Percentiles rank a stretch among this genome's conserved stretches.
Conservation (phyloP, 2,797 vertebrate genomes). For the Fistularia commersonii region DNA sequence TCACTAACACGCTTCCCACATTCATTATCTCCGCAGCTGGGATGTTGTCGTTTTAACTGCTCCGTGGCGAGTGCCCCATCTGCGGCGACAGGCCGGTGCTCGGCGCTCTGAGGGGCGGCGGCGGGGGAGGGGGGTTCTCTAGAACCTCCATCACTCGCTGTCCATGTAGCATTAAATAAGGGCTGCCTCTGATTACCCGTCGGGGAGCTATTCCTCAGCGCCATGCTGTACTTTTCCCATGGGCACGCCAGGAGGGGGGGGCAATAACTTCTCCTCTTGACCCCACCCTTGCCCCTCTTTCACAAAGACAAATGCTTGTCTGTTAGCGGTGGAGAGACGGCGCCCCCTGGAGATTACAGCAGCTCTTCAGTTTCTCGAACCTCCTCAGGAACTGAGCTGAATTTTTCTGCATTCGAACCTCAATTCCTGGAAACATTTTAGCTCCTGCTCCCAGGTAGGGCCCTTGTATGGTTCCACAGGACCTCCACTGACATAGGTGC, state of each 20-base stretch:
- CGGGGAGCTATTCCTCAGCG: slow-evolving; percentile 44
- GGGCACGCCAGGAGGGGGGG: not conserved
- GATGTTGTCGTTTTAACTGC: slow-evolving; percentile 52
- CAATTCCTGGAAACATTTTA: no score
- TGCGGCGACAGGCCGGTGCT: slow-evolving; percentile 57
- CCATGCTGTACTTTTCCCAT: slow-evolving; percentile 24
- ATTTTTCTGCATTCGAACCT: no score
- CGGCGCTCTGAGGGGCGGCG: slow-evolving; percentile 21
- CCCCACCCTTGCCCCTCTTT: slow-evolving; percentile 19
- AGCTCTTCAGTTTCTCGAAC: no score
- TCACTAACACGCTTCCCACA: slow-evolving; percentile 38
- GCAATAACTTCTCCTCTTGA: slow-evolving; percentile 34
- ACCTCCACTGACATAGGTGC: no score
- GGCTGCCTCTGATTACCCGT: slow-evolving; percentile 51
- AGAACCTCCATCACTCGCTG: slow-evolving; percentile 57
- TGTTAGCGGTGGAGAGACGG: slow-evolving; percentile 6
- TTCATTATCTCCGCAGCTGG: slow-evolving; percentile 52
- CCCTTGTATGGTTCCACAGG: no score
- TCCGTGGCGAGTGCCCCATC: slow-evolving; percentile 58
- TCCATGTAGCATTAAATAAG: slow-evolving; percentile 58
- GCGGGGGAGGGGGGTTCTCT: slow-evolving; percentile 14
- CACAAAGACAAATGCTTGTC: slow-evolving; percentile 25
- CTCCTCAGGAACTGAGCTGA: no score
- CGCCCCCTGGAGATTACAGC: not conserved
- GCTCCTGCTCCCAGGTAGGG: no score